Base-by-base conservation (phyloP, 2,888 invertebrate species). In the Tribolium freemani region DNA sequence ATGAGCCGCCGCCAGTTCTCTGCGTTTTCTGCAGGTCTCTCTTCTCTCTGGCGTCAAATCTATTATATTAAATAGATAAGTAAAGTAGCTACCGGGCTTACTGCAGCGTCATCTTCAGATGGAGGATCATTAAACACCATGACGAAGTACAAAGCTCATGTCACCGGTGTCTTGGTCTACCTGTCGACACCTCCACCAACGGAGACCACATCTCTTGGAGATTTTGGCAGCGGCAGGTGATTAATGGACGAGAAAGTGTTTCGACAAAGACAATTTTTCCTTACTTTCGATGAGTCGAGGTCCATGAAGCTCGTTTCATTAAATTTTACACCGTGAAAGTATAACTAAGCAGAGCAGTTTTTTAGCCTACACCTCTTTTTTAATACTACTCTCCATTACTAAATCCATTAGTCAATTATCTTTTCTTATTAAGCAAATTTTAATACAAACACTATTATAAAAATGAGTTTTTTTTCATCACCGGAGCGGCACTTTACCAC, bases 51-150 rank as follows among this genome's bases (percentile, higher is more conserved):
- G 85, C 86, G 84, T 85, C 84, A 83, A 80, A 83, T 83, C 84
- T 84, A 86, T 84, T 83, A 84, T 82, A 82, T 85, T 85, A 84
- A 84, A 84, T 84, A 84, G 84, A 84, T 85, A 83, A 84, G 83
- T 82, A 81, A 83, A 84, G 84, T 85, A 84, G 85, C 85, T 86
- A 86, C 86, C 81, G 86, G 86, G 85, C 85, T 85, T 85, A 81
- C 79, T 83, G 83, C 83, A 79, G 72, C 78, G 84, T 86, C 85
- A 84, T 83, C 77, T 69, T 79, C 78, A 76, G 81, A 82, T 83
- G 80, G 81, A 82, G 79, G 81, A 84, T 86, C 85, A 85, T 86
- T 86, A 85, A 85, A 85, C 80, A 83, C 80, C 80, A 85, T 86
- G 86, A 86, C 85, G 72, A 50, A 64, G 73, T 83, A 75, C 73